phyloP scores from a whole-genome alignment of 1,140 invertebrate species.

The Aphelinus certus region DNA sequence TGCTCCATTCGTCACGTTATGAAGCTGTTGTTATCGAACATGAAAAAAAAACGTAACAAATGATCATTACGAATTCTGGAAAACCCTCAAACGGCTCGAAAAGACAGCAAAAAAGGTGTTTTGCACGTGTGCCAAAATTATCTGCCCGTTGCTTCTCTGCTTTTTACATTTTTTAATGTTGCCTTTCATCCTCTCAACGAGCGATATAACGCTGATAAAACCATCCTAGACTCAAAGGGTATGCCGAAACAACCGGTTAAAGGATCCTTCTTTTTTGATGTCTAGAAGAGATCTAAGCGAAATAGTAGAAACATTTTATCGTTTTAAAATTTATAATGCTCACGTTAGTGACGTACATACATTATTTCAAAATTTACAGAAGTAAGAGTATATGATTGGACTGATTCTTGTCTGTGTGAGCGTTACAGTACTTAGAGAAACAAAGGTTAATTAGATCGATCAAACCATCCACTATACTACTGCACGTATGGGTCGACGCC shows the following conservation, averaged over 20 bases:
- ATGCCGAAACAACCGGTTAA: slow-evolving; percentile 46
- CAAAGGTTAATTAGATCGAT: background rate
- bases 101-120: no score
- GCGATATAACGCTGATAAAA: slow-evolving; percentile 53
- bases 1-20: no score
- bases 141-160: slow-evolving; percentile 30
- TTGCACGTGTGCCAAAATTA: slow-evolving; percentile 19
- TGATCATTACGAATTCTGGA: background rate
- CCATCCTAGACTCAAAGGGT: slow-evolving; percentile 43
- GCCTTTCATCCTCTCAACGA: slow-evolving; percentile 42
- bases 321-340: background rate
- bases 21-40: no score
- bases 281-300: slow-evolving; percentile 34
- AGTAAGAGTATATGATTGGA: no score
- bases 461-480: background rate
- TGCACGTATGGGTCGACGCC: background rate
- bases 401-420: no score
- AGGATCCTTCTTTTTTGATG: background rate
- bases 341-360: no score
- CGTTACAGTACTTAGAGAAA: no score
- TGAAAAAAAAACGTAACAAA: no score
- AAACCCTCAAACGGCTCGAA: slow-evolving; percentile 32
- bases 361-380: no score
- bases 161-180: slow-evolving; percentile 24
- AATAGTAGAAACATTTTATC: slow-evolving; percentile 27